These are phyloP conservation scores for Rhynchophorus ferrugineus DNA, from an alignment of 1,140 invertebrate species.

Conservation along the genomic window DNA sequence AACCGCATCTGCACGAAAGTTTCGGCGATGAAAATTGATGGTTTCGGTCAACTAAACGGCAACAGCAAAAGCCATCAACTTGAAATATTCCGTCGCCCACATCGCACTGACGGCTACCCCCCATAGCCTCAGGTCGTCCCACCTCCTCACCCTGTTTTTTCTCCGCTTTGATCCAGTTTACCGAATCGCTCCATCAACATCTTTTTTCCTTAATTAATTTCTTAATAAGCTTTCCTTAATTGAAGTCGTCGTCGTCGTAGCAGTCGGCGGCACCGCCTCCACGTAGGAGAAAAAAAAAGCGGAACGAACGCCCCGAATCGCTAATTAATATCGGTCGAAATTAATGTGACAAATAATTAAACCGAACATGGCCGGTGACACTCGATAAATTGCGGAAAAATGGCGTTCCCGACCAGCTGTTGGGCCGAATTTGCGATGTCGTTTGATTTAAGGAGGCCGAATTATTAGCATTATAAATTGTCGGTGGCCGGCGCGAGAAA, in stretches of 20 bases:
- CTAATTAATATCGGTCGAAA: slow-evolving; percentile 18
- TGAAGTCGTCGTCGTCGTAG: background rate
- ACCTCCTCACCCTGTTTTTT: too few species aligned
- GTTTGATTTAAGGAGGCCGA: slow-evolving; percentile 17
- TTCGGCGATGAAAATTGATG: too few species aligned
- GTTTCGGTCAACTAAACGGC: too few species aligned
- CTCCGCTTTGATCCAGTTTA: too few species aligned
- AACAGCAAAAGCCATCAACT: too few species aligned
- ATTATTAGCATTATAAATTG: slow-evolving; percentile 19
- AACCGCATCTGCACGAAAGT: too few species aligned
- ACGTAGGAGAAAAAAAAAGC: background rate
- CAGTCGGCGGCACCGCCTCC: background rate
- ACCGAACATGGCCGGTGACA: slow-evolving; percentile 17
- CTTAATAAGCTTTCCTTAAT: slow-evolving; percentile 3
- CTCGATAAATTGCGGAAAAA: slow-evolving; percentile 22
- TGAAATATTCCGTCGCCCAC: too few species aligned
- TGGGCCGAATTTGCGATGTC: slow-evolving; percentile 18
- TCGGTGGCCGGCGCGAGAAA: background rate
- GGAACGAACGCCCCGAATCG: background rate
- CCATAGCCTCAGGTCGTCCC: too few species aligned
- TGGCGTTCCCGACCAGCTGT: slow-evolving; percentile 14
- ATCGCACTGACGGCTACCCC: too few species aligned
- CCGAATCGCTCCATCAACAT: background rate
- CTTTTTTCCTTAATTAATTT: slow-evolving; percentile 1
- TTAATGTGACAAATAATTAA: slow-evolving; percentile 22